Base-by-base conservation (phyloP, 1,140 invertebrate species). In the Anastatus disparis region DNA sequence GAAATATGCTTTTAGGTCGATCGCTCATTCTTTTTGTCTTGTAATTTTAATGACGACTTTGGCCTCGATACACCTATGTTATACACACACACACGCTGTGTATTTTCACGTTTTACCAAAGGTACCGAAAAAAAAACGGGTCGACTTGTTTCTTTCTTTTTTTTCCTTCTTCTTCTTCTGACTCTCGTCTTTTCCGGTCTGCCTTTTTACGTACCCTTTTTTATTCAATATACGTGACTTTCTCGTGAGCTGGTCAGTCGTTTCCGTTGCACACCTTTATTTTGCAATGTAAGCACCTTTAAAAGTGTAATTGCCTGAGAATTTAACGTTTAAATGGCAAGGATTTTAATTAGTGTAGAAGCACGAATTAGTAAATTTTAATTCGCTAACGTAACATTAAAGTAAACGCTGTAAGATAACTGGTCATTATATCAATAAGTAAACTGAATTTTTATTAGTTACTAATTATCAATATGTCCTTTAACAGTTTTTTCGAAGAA, bases 41-140 rank as follows among this genome's bases (percentile, higher is more conserved):
- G 61, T 44, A 64, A 52, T 52, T 64, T 64, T 64, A 64, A 64
- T 64, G 61, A 52, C 61, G 27, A 38, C 17, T 17, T 24, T 62
- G 40, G 59, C 42, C 59, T 62, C 24, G 42, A 62, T 62, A 62
- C 26, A 26, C n/a, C 38, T n/a, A 61, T 53, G 38, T 35, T 35
- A 35, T 35, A 35, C 31, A 35, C 10, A 35, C 31, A 35, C 22
- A 26, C 38, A 59, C 38, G 2, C n/a, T n/a, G n/a, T n/a, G n/a
- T n/a, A n/a, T n/a, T n/a, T n/a, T n/a, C n/a, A n/a, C n/a, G n/a
- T n/a, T n/a, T 6, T 13, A 24, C 48, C 3, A 44, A 44, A 44
- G 15, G 15, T 15, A 44, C 15, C 3, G 6, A 3, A 44, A 15
- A 15, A 29, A 53, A 53, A 53, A 6, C 52, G 29, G 52, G 52